phyloP scores from a whole-genome alignment of 2,888 invertebrate species.

The Conomelus anceps region DNA sequence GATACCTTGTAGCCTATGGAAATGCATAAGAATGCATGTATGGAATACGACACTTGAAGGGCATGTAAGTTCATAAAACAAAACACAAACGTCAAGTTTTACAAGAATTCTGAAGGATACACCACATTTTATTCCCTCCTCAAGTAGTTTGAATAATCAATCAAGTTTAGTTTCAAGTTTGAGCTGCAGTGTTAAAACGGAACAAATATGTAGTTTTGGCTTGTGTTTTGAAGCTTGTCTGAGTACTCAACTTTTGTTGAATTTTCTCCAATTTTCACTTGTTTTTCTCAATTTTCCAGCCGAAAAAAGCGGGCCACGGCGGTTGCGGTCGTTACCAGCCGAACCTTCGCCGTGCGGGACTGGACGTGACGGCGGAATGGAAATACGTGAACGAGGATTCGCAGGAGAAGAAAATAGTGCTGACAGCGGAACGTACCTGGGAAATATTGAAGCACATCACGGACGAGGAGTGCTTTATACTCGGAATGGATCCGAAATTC shows the following conservation, averaged over 20 bases:
- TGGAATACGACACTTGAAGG: too few relatives aligned
- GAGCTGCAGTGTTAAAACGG: too few relatives aligned
- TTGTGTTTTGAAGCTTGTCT: neutral
- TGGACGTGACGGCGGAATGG: conserved; percentile 97
- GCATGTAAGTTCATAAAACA: too few relatives aligned
- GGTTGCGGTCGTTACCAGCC: conserved; percentile 99
- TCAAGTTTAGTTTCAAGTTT: too few relatives aligned
- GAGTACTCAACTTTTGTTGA: neutral
- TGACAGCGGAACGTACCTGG: conserved; percentile 94
- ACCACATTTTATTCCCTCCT: too few relatives aligned
- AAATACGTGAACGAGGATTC: conserved; percentile 97
- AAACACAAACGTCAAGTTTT: too few relatives aligned
- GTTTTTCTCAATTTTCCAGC: conserved; percentile 33
- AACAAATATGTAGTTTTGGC: too few relatives aligned
- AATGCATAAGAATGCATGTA: too few relatives aligned
- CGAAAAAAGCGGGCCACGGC: conserved; percentile 69
- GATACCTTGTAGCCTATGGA: too few relatives aligned
- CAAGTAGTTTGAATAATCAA: too few relatives aligned
- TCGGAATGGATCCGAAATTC: conserved; percentile 94
- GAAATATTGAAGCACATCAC: conserved; percentile 61
- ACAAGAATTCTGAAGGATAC: too few relatives aligned
- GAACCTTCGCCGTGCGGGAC: conserved; percentile 76
- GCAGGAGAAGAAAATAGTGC: conserved; percentile 88
- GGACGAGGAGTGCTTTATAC: conserved; percentile 92
- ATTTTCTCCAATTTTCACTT: neutral